A percentile compares a stretch with the other conserved stretches of the same genome.
These are phyloP conservation scores for Liparis tanakae DNA, from an alignment of 2,797 vertebrate species.

Conservation along the genomic window DNA sequence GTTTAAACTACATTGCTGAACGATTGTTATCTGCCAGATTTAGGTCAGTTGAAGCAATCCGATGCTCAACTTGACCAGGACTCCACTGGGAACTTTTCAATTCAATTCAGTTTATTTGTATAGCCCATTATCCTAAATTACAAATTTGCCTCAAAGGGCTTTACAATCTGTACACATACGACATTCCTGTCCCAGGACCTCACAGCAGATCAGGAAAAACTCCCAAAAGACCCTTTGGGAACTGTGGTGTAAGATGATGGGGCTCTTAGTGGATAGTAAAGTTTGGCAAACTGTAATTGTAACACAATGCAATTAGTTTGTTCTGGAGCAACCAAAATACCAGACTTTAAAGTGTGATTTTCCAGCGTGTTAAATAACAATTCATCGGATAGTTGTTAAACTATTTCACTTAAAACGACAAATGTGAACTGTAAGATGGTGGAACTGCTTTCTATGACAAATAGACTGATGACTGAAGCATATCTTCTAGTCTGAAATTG, in stretches of 20 bases:
- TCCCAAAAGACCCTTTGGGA: background rate
- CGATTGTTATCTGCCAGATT: background rate
- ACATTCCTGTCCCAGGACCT: no score
- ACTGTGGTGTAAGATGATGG: background rate
- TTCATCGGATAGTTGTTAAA: background rate
- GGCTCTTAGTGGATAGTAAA: background rate
- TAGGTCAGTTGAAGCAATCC: background rate
- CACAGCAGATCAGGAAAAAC: no score
- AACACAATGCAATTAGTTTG: background rate
- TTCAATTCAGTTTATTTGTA: no score
- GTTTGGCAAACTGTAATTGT: background rate
- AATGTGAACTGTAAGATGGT: background rate
- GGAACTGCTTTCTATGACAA: constrained; percentile 17
- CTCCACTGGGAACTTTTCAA: background rate
- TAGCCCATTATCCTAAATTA: no score
- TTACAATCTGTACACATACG: no score
- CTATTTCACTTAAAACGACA: background rate
- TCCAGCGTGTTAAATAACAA: background rate
- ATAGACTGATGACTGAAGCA: background rate
- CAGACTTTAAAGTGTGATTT: constrained; percentile 2
- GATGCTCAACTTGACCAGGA: background rate
- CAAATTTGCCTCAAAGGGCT: no score
- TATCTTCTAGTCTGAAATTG: constrained; percentile 26
- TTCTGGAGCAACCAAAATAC: constrained; percentile 2
- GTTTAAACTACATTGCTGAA: background rate